A percentile compares a stretch with the other conserved stretches of the same genome.
Evolutionary conservation across 2,113 vertebrate species (phyloP).

Genomic region (Oncorhynchus nerka): DNA sequence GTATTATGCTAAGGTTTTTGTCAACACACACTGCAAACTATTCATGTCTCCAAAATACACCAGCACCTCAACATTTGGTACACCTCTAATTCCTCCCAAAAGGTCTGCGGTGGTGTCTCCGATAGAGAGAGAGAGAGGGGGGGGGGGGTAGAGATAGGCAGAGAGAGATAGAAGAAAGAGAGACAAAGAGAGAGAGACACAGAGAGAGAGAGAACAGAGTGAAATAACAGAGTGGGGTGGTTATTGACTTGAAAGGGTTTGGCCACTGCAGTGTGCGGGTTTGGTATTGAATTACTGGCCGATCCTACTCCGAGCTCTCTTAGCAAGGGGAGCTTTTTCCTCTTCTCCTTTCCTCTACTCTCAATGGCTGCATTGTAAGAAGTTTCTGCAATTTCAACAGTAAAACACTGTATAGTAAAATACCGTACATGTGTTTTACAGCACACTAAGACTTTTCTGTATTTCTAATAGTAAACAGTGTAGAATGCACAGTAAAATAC

Average conservation of each 20-base stretch:
- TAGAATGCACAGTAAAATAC: too few relatives aligned
- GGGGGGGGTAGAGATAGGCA: slow-evolving; percentile 20
- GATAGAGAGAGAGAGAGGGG: not conserved
- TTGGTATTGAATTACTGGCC: slow-evolving; percentile 59
- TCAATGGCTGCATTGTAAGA: slow-evolving; percentile 8
- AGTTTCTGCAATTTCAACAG: too few relatives aligned
- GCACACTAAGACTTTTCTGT: too few relatives aligned
- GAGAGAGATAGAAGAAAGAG: slow-evolving; percentile 18
- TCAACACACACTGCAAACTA: slow-evolving; percentile 15
- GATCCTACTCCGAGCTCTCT: slow-evolving; percentile 34
- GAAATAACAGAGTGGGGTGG: slow-evolving; percentile 18
- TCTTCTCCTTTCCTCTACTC: slow-evolving; percentile 6
- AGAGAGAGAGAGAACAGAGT: not conserved
- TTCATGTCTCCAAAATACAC: slow-evolving; percentile 48
- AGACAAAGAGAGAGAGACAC: slow-evolving; percentile 7
- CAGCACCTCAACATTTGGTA: not conserved
- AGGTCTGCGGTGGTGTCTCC: not conserved
- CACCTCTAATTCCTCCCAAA: not conserved
- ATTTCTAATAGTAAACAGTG: too few relatives aligned
- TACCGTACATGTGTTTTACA: too few relatives aligned
- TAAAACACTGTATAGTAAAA: too few relatives aligned
- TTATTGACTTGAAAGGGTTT: slow-evolving; percentile 40
- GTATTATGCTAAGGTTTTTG: slow-evolving; percentile 42
- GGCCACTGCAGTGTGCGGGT: slow-evolving; percentile 38
- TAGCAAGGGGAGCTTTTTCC: slow-evolving; percentile 37